Percentiles rank a stretch among this genome's conserved stretches.
Evolutionary conservation across 2,888 invertebrate genomes (phyloP).

Genomic region (Anagyrus pseudococci): DNA sequence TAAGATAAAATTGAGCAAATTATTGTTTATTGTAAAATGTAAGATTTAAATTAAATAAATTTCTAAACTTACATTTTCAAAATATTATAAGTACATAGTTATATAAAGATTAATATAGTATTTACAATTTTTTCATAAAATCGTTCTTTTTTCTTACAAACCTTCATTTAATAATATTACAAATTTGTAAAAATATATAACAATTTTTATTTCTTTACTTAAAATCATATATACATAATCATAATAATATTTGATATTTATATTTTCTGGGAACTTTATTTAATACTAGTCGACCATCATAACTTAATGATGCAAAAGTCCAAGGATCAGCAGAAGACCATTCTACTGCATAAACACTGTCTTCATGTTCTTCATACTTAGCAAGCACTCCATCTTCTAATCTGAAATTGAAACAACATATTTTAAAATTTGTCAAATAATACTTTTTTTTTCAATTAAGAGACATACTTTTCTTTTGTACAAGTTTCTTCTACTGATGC

Average conservation of each 20-base stretch:
- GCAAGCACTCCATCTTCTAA: slow-evolving; percentile 87
- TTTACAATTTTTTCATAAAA: too few species aligned
- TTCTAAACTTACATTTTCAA: background rate
- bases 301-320: slow-evolving; percentile 98
- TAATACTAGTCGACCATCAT: slow-evolving; percentile 93
- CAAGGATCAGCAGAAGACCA: slow-evolving; percentile 98
- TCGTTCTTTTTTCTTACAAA: too few species aligned
- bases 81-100: too few species aligned
- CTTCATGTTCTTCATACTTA: slow-evolving; percentile 96
- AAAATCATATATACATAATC: slow-evolving; percentile 48
- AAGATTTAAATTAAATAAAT: slow-evolving; percentile 36
- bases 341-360: slow-evolving; percentile 95
- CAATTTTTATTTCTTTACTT: background rate
- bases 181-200: background rate
- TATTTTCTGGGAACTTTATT: slow-evolving; percentile 92
- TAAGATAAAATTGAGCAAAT: slow-evolving; percentile 20
- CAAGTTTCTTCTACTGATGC: slow-evolving; percentile 58
- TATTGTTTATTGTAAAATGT: slow-evolving; percentile 25
- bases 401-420: slow-evolving; percentile 57
- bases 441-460: slow-evolving; percentile 4
- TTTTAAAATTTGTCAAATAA: slow-evolving; percentile 17
- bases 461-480: slow-evolving; percentile 63
- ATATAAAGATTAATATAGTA: too few species aligned
- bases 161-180: background rate
- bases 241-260: slow-evolving; percentile 91